A percentile compares a stretch with the other conserved stretches of the same genome.
These are phyloP conservation scores for Anoura caudifer DNA, from an alignment of 2,113 vertebrate genomes.

Conservation along the genomic window DNA sequence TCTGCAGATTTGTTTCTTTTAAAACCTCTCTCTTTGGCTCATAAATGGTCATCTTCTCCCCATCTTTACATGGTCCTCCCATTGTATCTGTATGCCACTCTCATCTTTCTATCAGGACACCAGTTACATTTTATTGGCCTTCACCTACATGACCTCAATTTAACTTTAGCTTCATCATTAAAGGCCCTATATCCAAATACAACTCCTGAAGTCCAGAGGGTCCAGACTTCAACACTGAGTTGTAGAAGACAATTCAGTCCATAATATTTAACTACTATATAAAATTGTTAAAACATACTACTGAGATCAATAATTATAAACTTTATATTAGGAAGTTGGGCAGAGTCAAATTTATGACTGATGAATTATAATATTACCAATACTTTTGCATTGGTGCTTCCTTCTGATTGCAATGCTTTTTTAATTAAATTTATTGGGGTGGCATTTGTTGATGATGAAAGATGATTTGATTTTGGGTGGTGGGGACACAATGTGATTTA, in stretches of 20 bases:
- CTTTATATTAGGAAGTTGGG: background rate
- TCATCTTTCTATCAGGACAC: background rate
- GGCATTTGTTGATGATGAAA: background rate
- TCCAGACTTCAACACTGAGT: background rate
- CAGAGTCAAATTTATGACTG: background rate
- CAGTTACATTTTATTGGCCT: background rate
- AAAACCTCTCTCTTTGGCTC: background rate
- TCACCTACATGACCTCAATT: background rate
- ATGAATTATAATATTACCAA: background rate
- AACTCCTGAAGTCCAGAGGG: background rate
- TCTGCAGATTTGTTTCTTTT: background rate
- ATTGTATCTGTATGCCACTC: background rate
- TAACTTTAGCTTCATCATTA: background rate
- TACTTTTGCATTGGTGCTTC: background rate
- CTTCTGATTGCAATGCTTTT: background rate
- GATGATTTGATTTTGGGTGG: background rate
- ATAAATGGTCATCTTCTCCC: fast-evolving
- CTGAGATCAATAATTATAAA: background rate
- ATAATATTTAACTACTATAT: background rate
- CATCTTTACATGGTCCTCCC: background rate
- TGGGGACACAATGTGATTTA: background rate
- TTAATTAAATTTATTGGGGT: background rate
- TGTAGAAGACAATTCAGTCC: background rate
- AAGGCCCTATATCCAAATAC: background rate
- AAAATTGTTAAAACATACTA: background rate